A percentile compares a stretch with the other conserved stretches of the same genome.
Evolutionary conservation across 2,113 vertebrate genomes (phyloP).

Genomic region (Xenopus borealis): DNA sequence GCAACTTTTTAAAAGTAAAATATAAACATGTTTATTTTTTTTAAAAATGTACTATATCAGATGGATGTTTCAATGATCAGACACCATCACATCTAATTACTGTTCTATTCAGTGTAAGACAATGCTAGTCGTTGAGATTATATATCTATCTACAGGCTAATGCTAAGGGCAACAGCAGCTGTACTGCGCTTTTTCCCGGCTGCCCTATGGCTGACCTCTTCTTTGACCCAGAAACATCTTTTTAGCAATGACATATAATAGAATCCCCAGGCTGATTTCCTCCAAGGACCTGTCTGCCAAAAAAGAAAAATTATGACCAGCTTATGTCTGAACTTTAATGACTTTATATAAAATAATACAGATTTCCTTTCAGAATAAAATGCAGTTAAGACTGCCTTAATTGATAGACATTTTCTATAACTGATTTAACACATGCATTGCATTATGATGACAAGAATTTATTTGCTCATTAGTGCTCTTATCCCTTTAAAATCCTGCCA

Average conservation of each 20-base stretch:
- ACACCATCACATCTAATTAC: not conserved
- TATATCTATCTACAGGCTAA: slow-evolving; percentile 8
- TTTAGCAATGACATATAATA: slow-evolving; percentile 29
- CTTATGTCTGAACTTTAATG: not conserved
- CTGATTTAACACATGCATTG: no score
- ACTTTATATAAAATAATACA: no score
- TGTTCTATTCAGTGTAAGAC: slow-evolving; percentile 16
- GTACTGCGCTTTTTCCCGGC: slow-evolving; percentile 10
- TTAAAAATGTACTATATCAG: not conserved
- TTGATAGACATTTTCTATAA: no score
- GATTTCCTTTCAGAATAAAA: no score
- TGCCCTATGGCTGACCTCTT: slow-evolving; percentile 35
- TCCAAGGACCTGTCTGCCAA: slow-evolving; percentile 16
- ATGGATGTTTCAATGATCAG: slow-evolving; percentile 6
- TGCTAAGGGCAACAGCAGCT: slow-evolving; percentile 36
- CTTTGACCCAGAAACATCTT: slow-evolving; percentile 35
- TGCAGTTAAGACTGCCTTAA: no score
- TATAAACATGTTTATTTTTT: no score
- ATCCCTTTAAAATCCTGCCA: no score
- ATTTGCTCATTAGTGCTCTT: no score
- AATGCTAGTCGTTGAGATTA: slow-evolving; percentile 1
- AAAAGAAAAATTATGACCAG: slow-evolving; percentile 10
- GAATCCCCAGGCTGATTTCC: slow-evolving; percentile 24
- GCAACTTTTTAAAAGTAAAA: no score
- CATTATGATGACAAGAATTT: no score